Evolutionary conservation across 2,888 invertebrate species (phyloP), one percentile per base, ranked within the genome.

Genomic region (Tridacna crocea): DNA sequence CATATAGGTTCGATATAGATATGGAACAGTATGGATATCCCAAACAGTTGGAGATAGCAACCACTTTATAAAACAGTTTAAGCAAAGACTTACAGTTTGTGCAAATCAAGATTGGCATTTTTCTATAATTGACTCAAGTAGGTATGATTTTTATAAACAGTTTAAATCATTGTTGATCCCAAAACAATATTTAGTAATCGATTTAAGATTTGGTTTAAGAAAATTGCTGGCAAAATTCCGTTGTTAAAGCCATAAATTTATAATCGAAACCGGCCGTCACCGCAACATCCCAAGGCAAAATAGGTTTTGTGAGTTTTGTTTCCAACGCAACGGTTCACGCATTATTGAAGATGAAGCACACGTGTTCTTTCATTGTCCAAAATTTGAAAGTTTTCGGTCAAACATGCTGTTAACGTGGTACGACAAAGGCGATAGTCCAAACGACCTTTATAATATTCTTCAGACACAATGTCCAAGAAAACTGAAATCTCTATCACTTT

Each of bases 61-160:
- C 19, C 11, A 46, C 2, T 79, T 79, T 26, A 74, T 79, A 10
- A 51, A 15, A 6, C 24, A 55, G 27, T n/a, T n/a, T n/a, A n/a
- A n/a, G n/a, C 36, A 51, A 47, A 65, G 79, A 36, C n/a, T 79
- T 24, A 72, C 12, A 79, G n/a, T n/a, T 66, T 74, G 65, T 61
- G 47, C 70, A 19, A 60, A 47, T 15, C 77, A 72, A 76, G 58
- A 76, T n/a, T 72, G 79, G 74, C 24, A 76, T 61, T 13, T 26
- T 0, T 26, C 27, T 46, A 47, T 66, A 22, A 73, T 17, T 46
- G 61, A 73, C 15, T 66, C 26, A n/a, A 66, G 46, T 65, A 17
- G 60, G 19, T 68, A 46, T 46, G 15, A 66, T 26, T 61, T 60
- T 46, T 79, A 65, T n/a, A 55, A 63, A 60, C 58, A 73, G 11